Evolutionary conservation across 2,888 invertebrate genomes (phyloP).

Genomic region (Leucoma salicis): DNA sequence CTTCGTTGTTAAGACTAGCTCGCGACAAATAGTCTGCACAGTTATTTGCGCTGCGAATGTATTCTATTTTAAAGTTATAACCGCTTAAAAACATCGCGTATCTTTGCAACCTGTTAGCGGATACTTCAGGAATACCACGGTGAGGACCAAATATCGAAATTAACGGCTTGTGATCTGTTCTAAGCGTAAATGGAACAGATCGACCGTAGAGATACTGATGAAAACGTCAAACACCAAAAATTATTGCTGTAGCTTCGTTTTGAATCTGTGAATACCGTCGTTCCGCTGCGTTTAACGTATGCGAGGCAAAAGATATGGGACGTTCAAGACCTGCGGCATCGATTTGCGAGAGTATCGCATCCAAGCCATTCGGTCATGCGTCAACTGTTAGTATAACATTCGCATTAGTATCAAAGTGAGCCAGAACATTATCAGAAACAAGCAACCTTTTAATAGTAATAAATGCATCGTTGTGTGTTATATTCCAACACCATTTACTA

Average conservation of each 20-base stretch:
- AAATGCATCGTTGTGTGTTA: neutral
- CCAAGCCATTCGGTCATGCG: neutral
- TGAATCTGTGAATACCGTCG: slow-evolving; percentile 31
- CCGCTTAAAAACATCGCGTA: slow-evolving; percentile 5
- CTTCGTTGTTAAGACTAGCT: neutral
- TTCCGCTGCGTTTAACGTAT: slow-evolving; percentile 17
- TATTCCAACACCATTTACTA: neutral
- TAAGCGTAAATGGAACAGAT: slow-evolving; percentile 23
- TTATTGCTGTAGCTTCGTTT: slow-evolving; percentile 34
- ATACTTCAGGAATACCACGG: slow-evolving; percentile 3
- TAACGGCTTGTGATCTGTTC: slow-evolving; percentile 33
- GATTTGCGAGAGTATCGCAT: neutral
- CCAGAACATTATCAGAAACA: neutral
- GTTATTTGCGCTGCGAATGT: slow-evolving; percentile 1
- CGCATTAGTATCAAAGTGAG: neutral
- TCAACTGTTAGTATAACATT: neutral
- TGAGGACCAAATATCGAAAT: slow-evolving; percentile 25
- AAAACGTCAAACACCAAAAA: slow-evolving; percentile 25
- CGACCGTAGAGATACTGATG: slow-evolving; percentile 34
- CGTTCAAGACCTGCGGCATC: neutral
- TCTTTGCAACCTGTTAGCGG: slow-evolving; percentile 7
- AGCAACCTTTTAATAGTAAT: neutral
- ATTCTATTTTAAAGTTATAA: slow-evolving; percentile 4
- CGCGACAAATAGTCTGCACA: slow-evolving; percentile 4
- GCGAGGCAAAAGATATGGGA: slow-evolving; percentile 3